These are phyloP conservation scores for Lepilemur ruficaudatus DNA, from an alignment of 2,797 vertebrate species.

Conservation along the genomic window DNA sequence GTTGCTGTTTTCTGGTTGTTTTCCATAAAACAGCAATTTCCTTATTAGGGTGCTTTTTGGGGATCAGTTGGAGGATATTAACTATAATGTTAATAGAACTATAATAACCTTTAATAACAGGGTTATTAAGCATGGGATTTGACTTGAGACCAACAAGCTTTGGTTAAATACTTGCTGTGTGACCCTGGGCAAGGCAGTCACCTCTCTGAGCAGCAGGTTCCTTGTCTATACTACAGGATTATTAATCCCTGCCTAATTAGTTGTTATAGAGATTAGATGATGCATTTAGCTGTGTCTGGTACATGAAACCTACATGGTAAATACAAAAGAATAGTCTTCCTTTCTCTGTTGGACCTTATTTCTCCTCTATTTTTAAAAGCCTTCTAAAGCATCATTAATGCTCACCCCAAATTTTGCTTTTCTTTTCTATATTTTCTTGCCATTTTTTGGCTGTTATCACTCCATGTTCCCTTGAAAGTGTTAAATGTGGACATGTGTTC, in stretches of 20 bases:
- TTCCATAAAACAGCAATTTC: background rate
- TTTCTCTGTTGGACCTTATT: background rate
- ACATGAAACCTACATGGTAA: background rate
- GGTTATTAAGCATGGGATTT: background rate
- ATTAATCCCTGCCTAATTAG: background rate
- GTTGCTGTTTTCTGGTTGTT: background rate
- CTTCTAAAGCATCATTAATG: background rate
- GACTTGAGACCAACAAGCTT: background rate
- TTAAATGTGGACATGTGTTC: background rate
- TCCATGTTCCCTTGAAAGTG: background rate
- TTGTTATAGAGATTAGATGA: background rate
- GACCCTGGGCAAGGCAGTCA: background rate
- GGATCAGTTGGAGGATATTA: background rate
- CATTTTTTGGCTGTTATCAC: background rate
- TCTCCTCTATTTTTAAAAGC: conserved; percentile 21
- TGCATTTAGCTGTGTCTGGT: background rate
- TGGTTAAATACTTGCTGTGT: background rate
- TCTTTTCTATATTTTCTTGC: background rate
- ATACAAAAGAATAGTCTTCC: background rate
- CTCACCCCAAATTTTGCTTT: background rate
- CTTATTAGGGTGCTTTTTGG: background rate
- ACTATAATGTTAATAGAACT: background rate
- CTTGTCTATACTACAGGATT: background rate
- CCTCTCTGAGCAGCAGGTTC: background rate
- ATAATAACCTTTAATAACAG: background rate